These are phyloP conservation scores for Artibeus lituratus DNA, from an alignment of 2,797 vertebrate genomes.

Conservation along the genomic window DNA sequence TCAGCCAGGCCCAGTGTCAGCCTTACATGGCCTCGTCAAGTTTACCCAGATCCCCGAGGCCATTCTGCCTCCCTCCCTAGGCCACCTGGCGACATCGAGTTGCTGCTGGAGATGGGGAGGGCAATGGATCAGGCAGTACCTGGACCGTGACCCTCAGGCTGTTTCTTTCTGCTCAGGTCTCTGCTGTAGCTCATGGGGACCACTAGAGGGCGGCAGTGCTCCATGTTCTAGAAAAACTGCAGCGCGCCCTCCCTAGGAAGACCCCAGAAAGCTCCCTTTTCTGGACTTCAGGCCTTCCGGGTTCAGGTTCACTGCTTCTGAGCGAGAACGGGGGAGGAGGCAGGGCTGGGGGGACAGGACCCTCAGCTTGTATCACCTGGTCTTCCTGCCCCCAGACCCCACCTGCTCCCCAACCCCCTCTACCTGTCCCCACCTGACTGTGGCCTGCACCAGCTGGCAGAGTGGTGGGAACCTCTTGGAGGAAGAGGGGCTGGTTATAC, in stretches of 20 bases:
- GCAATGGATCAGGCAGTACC: fast-evolving
- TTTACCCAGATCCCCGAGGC: not conserved
- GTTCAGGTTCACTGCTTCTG: not conserved
- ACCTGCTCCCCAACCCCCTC: too few relatives aligned
- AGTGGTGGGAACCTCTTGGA: not conserved
- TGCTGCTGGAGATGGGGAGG: fast-evolving
- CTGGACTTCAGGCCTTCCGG: not conserved
- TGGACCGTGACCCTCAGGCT: not conserved
- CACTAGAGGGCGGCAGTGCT: slow-evolving; percentile 24
- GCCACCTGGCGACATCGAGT: not conserved
- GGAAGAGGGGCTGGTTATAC: not conserved
- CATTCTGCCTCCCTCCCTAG: not conserved
- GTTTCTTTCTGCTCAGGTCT: not conserved
- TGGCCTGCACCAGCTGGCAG: not conserved
- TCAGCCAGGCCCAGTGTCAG: not conserved
- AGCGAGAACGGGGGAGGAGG: not conserved
- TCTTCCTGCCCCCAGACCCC: not conserved
- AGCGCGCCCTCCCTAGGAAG: not conserved
- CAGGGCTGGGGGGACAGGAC: too few relatives aligned
- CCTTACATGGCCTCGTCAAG: not conserved
- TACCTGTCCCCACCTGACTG: too few relatives aligned
- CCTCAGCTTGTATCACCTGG: not conserved
- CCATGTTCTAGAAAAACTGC: not conserved
- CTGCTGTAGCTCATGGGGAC: not conserved
- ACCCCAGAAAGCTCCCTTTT: not conserved